Evolutionary conservation across 2,888 invertebrate species (phyloP).

Genomic region (Coecobrya sp.): DNA sequence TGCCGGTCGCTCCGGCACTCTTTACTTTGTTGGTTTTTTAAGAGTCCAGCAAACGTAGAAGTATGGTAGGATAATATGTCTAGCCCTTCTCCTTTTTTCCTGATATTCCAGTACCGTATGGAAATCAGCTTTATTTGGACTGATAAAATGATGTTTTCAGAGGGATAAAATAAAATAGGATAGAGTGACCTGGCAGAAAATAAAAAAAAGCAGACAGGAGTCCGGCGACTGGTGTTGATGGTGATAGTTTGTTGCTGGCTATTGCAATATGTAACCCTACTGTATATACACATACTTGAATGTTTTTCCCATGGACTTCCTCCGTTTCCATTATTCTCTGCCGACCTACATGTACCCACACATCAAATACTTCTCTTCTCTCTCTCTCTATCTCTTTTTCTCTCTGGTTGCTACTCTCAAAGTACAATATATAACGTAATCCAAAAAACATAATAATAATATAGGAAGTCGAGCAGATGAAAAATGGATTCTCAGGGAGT

Average conservation of each 20-base stretch:
- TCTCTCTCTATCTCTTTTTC: conserved; percentile 6
- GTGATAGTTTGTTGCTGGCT: conserved; percentile 61
- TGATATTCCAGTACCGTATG: conserved; percentile 59
- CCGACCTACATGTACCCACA: conserved; percentile 53
- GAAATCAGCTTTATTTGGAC: conserved; percentile 80
- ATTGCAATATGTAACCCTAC: no score
- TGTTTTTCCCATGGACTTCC: conserved; percentile 74
- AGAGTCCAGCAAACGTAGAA: conserved; percentile 37
- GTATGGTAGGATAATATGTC: neutral
- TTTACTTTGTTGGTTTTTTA: conserved; percentile 61
- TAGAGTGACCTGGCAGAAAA: conserved; percentile 81
- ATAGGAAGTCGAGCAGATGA: conserved; percentile 83
- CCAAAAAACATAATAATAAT: conserved; percentile 54
- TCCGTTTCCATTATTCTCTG: conserved; percentile 64
- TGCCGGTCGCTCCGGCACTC: conserved; percentile 61
- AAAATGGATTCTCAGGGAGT: conserved; percentile 86
- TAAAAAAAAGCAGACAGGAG: conserved; percentile 50
- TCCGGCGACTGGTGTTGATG: conserved; percentile 74
- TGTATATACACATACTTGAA: conserved; percentile 56
- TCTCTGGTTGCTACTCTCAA: neutral
- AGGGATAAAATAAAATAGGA: conserved; percentile 77
- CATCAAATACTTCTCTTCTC: conserved; percentile 16
- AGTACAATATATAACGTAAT: conserved; percentile 39
- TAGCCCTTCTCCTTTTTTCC: conserved; percentile 1
- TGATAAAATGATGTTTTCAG: conserved; percentile 80